Evolutionary conservation across 1,140 invertebrate genomes (phyloP), one percentile per base, ranked within the genome.

Genomic region (Drosophila oshimai): DNA sequence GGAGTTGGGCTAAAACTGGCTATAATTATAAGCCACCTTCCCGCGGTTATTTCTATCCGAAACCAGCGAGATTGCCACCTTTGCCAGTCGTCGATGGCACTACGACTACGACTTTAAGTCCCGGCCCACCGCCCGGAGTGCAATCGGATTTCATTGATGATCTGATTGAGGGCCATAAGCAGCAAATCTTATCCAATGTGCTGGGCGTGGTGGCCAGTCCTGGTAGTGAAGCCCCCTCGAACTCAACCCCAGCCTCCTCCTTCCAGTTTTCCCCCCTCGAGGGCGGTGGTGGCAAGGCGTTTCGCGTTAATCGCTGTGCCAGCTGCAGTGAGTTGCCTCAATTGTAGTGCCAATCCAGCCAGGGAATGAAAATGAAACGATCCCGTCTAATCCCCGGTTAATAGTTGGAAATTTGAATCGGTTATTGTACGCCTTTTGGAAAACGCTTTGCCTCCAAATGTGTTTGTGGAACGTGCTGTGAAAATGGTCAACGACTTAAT

Each of bases 131-230:
- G 17, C 64, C 76, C 0, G 84, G 68, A n/a, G 74, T 74, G 6
- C 89, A 90, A 58, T 68, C 77, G 34, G 89, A 90, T 57, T 90
- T 83, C 60, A 90, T 90, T 42, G 89, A 90, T 50, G 89, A 90
- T 71, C 73, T 90, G 49, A 90, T 90, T 44, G 81, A 79, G 69
- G 67, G 60, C 20, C 89, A 90, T 9, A 90, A 90, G 64, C 79
- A 90, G 55, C 89, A 90, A 77, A 90, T 90, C 58, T 74, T 90
- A 47, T 68, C 77, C 37, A 89, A 65, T 51, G 75, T 90, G 10
- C 42, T 90, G 60, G 83, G 83, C 36, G 76, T 34, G 39, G 51
- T n/a, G n/a, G n/a, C n/a, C n/a, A n/a, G n/a, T n/a, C 42, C 18
- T n/a, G n/a, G n/a, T n/a, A 60, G 26, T 17, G 55, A 34, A 39